Evolutionary conservation across 2,888 invertebrate species (phyloP), one percentile per base, ranked within the genome.

Genomic region (Cetonia aurata): DNA sequence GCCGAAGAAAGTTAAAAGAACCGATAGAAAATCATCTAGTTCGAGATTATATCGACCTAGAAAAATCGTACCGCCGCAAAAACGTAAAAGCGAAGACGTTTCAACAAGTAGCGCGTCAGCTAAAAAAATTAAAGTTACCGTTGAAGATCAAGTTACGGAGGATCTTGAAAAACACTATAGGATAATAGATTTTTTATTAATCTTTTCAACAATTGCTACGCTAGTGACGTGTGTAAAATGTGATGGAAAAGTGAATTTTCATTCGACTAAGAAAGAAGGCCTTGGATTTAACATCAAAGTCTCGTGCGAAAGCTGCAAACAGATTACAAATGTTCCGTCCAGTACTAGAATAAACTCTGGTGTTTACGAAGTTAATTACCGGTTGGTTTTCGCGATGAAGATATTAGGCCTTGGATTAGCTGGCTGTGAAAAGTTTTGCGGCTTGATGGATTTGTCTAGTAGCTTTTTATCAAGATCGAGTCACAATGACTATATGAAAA

Each of bases 391-490:
- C 25, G 25, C 25, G 25, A 25, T 25, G 25, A 25, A 25, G 25
- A 25, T 25, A 25, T 25, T 37, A 46, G 74, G 75, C 69, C 68
- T 75, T 41, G 75, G 74, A 25, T 69, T 71, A 65, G 69, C 57
- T 62, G 73, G 73, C 53, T 70, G 72, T 42, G 66, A 73, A 44
- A 75, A 73, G 57, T 75, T 76, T 69, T 75, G 73, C 70, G 74
- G 72, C 46, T 70, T 75, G 62, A 76, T 74, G 75, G 75, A 75
- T 69, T 70, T 75, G 59, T 59, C 70, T 44, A 66, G 67, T 65
- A 42, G 46, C 6, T 76, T 76, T 74, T 72, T 77, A 74, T 73
- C 75, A 71, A 73, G 42, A 73, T 57, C 73, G 62, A 72, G 65
- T 37, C 71, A 74, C 66, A 69, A 72, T 71, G 19, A 56, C 66